A percentile compares a stretch with the other conserved stretches of the same genome.
Evolutionary conservation across 2,888 invertebrate genomes (phyloP).

Genomic region (Eilema depressum): DNA sequence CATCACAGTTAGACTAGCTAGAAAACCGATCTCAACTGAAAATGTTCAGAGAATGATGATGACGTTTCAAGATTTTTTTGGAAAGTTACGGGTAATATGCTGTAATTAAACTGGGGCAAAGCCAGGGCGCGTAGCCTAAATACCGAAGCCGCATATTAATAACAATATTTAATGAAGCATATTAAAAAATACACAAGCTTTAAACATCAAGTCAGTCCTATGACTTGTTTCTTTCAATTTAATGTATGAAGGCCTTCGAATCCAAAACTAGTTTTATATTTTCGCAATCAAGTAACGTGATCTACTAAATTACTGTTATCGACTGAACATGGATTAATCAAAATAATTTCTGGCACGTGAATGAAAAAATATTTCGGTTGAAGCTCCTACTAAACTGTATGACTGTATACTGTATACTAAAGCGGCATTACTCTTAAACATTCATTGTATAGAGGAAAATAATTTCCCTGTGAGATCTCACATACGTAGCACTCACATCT

Average conservation of each 20-base stretch:
- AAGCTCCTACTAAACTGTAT: neutral
- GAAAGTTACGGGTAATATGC: too few relatives aligned
- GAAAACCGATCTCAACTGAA: too few relatives aligned
- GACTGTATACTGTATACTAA: neutral
- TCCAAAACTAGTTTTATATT: slow-evolving; percentile 28
- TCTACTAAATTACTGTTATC: neutral
- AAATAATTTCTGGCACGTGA: neutral
- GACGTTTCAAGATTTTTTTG: too few relatives aligned
- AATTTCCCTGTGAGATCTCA: too few relatives aligned
- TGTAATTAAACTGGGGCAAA: too few relatives aligned
- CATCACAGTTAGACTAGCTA: too few relatives aligned
- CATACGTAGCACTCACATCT: too few relatives aligned
- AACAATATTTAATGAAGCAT: neutral
- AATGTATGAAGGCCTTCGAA: slow-evolving; percentile 23
- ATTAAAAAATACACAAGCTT: neutral
- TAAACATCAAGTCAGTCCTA: neutral
- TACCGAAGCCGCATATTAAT: too few relatives aligned
- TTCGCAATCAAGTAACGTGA: slow-evolving; percentile 26
- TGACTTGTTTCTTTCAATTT: slow-evolving; percentile 27
- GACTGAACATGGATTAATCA: neutral
- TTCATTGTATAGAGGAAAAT: too few relatives aligned
- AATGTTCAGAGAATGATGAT: too few relatives aligned
- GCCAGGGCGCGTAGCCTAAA: too few relatives aligned
- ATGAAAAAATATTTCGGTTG: neutral
- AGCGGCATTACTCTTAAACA: neutral